phyloP scores from a whole-genome alignment of 2,113 vertebrate genomes.

The Sylvia atricapilla region DNA sequence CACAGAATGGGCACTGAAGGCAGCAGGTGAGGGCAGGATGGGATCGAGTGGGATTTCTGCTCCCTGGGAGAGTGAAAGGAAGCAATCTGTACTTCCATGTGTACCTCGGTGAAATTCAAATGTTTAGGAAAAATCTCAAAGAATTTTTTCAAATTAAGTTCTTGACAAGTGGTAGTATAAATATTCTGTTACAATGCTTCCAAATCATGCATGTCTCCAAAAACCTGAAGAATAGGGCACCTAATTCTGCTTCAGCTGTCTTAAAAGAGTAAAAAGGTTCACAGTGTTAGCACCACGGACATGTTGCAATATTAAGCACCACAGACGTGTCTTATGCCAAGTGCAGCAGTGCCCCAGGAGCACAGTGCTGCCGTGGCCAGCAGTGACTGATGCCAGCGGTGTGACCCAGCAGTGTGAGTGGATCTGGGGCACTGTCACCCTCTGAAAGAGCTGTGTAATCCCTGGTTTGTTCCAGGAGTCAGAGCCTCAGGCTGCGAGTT shows the following conservation, averaged over 20 bases:
- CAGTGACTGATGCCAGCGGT: background rate
- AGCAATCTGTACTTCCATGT: background rate
- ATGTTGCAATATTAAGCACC: too few relatives aligned
- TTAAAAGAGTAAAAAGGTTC: background rate
- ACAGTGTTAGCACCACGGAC: too few relatives aligned
- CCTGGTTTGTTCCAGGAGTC: background rate
- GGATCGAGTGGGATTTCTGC: background rate
- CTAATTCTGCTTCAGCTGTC: background rate
- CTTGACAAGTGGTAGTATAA: background rate
- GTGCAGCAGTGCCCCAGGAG: background rate
- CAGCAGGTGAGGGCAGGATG: background rate
- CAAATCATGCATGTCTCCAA: background rate
- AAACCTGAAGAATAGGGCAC: background rate
- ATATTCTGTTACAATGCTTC: background rate
- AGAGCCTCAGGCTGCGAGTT: fast-evolving
- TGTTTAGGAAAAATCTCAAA: background rate
- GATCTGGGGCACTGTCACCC: background rate
- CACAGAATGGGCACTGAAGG: background rate
- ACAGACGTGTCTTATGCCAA: fast-evolving
- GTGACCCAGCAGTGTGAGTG: background rate
- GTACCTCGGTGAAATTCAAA: background rate
- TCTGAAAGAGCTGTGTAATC: background rate
- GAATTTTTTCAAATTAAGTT: background rate
- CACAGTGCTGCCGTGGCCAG: fast-evolving
- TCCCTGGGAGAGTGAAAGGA: background rate